Evolutionary conservation across 2,888 invertebrate species (phyloP), one percentile per base, ranked within the genome.

Genomic region (Magallana nippona): DNA sequence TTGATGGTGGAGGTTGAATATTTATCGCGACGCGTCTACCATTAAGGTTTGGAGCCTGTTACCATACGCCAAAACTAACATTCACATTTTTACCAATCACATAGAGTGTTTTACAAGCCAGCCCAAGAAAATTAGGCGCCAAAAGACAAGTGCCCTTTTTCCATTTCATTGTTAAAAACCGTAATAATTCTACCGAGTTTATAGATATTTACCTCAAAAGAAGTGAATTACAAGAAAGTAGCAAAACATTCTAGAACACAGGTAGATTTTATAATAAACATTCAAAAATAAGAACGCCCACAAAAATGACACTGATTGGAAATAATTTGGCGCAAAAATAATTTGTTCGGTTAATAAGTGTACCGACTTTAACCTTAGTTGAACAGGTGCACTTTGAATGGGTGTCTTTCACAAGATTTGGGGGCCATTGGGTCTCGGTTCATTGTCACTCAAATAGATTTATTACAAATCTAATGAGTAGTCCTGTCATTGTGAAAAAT

Each of bases 101-200:
- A 71, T 32, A 71, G 32, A 71, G 71, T 71, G 71, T 71, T 71
- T 71, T 71, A 71, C 71, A 71, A 71, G 71, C 71, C 22, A 71
- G 32, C 71, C 71, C 71, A 71, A 71, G 71, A 71, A 71, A 71
- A 71, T 71, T 71, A 71, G 71, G 71, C 71, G 71, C 71, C 71
- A 71, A 71, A 71, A 71, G 71, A 71, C 71, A 71, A 71, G 71
- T 71, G 71, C 71, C 71, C 32, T 71, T 62, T 71, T 71, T 22
- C 71, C 22, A 71, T 71, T 71, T 71, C 71, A 71, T 71, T 71
- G 71, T 71, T 15, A 71, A 71, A 60, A 60, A 19, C 22, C 22
- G 15, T 15, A 71, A 5, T 71, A 32, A 71, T 71, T 32, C 17
- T 71, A 71, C 71, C 71, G 71, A 71, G 27, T 63, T 44, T 63